phyloP scores from a whole-genome alignment of 2,113 vertebrate species.

The Oncorhynchus masou region DNA sequence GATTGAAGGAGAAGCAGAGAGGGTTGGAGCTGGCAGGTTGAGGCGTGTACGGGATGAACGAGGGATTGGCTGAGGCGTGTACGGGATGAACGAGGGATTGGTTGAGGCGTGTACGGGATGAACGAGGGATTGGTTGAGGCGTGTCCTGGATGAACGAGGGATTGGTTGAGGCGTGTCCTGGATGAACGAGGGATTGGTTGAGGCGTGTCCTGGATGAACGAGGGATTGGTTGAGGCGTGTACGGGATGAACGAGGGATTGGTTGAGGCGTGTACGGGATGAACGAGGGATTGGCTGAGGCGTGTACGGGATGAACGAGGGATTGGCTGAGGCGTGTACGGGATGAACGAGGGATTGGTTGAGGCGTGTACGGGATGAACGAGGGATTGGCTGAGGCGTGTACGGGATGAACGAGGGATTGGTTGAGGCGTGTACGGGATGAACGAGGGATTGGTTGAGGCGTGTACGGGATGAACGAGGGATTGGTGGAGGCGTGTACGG shows the following conservation, averaged over 20 bases:
- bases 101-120: not conserved
- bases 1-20: not conserved
- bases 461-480: not conserved
- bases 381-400: conserved; percentile 5
- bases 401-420: conserved; percentile 10
- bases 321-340: conserved; percentile 10
- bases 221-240: conserved; percentile 12
- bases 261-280: not conserved
- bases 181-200: conserved; percentile 15
- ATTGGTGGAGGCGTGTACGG: conserved; percentile 3
- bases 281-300: conserved; percentile 10
- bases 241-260: conserved; percentile 10
- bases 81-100: conserved; percentile 10
- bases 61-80: conserved; percentile 4
- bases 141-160: not conserved
- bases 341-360: conserved; percentile 11
- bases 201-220: not conserved
- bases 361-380: not conserved
- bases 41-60: not conserved
- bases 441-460: conserved; percentile 4
- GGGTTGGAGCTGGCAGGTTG: not conserved
- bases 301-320: not conserved
- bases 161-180: conserved; percentile 8
- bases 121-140: conserved; percentile 10
- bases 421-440: not conserved